Percentiles rank a stretch among this genome's conserved stretches.
Conservation (phyloP, 2,888 invertebrate genomes). For the Leptopilina syphax region DNA sequence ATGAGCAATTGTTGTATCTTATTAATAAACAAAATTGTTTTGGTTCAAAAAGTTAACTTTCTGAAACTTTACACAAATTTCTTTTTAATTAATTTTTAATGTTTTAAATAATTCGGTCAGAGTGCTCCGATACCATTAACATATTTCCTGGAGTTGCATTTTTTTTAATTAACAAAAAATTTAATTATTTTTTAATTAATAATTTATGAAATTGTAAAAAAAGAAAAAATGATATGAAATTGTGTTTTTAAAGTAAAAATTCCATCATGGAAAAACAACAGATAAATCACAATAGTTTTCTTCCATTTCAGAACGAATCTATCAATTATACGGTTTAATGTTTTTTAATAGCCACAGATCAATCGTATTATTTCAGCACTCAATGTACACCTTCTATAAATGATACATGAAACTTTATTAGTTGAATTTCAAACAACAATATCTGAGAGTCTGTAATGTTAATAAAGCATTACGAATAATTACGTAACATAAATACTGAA, state of each 20-base stretch:
- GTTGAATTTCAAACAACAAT: background rate
- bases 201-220: no score
- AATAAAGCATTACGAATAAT: background rate
- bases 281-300: background rate
- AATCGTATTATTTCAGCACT: background rate
- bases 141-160: no score
- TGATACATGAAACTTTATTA: constrained; percentile 1
- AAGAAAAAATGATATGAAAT: no score
- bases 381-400: background rate
- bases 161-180: no score
- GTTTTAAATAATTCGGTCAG: no score
- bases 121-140: no score
- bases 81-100: no score
- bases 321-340: background rate
- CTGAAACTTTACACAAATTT: no score
- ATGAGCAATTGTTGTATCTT: no score
- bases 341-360: background rate
- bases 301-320: background rate
- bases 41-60: no score
- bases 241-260: background rate
- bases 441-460: background rate
- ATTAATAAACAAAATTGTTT: no score
- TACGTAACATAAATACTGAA: background rate
- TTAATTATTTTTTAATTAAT: no score
- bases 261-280: background rate